Base-by-base conservation (phyloP, 2,888 invertebrate genomes). In the Metalampra italica region DNA sequence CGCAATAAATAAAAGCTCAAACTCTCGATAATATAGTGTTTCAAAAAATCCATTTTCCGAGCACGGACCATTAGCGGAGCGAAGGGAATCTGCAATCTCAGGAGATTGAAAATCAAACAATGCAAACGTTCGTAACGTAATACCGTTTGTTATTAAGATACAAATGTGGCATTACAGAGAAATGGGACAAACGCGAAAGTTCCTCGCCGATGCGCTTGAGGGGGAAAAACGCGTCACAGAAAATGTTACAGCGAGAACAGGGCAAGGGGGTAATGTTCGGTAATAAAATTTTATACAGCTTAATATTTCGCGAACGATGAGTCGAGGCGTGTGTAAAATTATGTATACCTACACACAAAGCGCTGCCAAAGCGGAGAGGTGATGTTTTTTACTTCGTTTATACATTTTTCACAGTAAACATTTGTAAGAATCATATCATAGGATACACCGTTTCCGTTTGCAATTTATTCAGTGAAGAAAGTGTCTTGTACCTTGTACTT, bases 251-350 rank as follows among this genome's bases (percentile, higher is more conserved):
- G 72, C 73, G 68, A 68, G 77, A 78, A 71, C 75, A 73, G 72
- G 66, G 76, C 75, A 81, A 81, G 80, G 79, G 80, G 82, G 82
- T 87, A 82, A 82, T 77, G 82, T 60, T 22, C 65, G 62, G 74
- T 85, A 83, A 88, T 87, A 89, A 88, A 86, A 87, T 88, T 87
- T 88, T 83, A 87, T 84, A 80, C 78, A 78, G 82, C 82, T 82
- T 84, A 83, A 86, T 87, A 87, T 87, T 87, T 86, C 75, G 79
- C 70, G 71, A 81, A 79, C 81, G 84, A 87, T 82, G 86, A 86
- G 84, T 76, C 76, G 82, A 79, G 78, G 80, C 78, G 78, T 81
- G 79, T 82, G 82, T 77, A 78, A 85, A 84, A 83, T 88, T 80
- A 82, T 82, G 76, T 82, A n/a, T n/a, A n/a, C n/a, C n/a, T n/a